Evolutionary conservation across 2,797 vertebrate species (phyloP), one percentile per base, ranked within the genome.

Genomic region (Garrulus glandarius): DNA sequence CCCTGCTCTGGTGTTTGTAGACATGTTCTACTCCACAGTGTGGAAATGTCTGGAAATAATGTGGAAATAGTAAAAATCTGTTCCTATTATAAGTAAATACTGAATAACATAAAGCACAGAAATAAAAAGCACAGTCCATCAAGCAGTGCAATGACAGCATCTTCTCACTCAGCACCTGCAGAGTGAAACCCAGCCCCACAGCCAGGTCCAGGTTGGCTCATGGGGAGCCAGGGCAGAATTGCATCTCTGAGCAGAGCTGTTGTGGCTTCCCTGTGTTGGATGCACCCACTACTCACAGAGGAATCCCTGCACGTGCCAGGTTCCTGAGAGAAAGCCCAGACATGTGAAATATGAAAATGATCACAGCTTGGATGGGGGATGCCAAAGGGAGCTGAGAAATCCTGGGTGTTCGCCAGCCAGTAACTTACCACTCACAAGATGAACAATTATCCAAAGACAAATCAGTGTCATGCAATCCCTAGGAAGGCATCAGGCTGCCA

Each of bases 401-500:
- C 15, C 85, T 95, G 96, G 85, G 79, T 50, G 47, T 32, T 93
- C 14, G 91, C 96, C 95, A 95, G 46, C 47, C 55, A 91, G 68
- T 19, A 80, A 60, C 77, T 87, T 43, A 56, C 32, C 72, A 85
- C 14, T 19, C 52, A 11, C n/a, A 34, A 84, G 91, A 95, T 32
- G 81, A 96, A 95, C 95, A 93, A 86, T 91, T 95, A 97, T 63
- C 78, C 70, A 47, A 74, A 93, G 84, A 87, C 52, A 92, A 92
- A 95, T 80, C 63, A 70, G 79, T 89, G 67, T 60, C 50, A 23
- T 30, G 26, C 67, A 92, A 19, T 86, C 80, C 67, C 85, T 64
- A 46, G 92, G 20, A 60, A 85, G 49, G 63, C 47, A 71, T 30
- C 79, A 72, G 37, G 29, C 76, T 82, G 65, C 92, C 94, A 72